Evolutionary conservation across 2,113 vertebrate species (phyloP).

Genomic region (Dissostichus mawsoni): DNA sequence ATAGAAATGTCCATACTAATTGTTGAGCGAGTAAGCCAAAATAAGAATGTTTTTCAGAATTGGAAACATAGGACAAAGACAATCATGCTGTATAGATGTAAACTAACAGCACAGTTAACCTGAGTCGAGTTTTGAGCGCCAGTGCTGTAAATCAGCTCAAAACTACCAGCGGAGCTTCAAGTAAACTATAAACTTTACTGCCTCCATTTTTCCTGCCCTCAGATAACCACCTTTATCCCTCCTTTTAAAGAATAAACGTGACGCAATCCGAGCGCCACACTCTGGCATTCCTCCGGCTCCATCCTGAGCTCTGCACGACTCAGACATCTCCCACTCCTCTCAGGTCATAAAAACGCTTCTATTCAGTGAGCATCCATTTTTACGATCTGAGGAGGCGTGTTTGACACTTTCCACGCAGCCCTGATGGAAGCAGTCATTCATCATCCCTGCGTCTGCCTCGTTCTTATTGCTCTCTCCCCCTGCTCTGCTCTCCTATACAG

Average conservation of each 20-base stretch:
- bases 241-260: constrained; percentile 38
- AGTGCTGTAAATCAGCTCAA: constrained; percentile 19
- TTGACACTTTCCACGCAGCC: constrained; percentile 50
- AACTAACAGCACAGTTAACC: not conserved
- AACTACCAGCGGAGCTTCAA: not conserved
- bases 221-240: constrained; percentile 26
- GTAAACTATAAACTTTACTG: constrained; percentile 44
- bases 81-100: not conserved
- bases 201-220: constrained; percentile 38
- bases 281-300: constrained; percentile 66
- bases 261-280: constrained; percentile 17
- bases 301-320: constrained; percentile 40
- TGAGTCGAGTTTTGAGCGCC: not conserved
- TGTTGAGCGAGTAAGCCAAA: not conserved
- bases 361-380: constrained; percentile 38
- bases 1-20: too few species aligned
- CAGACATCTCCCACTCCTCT: constrained; percentile 56
- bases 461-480: constrained; percentile 10
- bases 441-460: constrained; percentile 6
- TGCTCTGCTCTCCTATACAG: not conserved
- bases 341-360: constrained; percentile 48
- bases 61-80: not conserved
- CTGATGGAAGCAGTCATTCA: constrained; percentile 33
- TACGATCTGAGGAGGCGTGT: constrained; percentile 50
- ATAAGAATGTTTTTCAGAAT: not conserved